These are phyloP conservation scores for Atrina japonica DNA, from an alignment of 2,888 invertebrate species.

Conservation along the genomic window DNA sequence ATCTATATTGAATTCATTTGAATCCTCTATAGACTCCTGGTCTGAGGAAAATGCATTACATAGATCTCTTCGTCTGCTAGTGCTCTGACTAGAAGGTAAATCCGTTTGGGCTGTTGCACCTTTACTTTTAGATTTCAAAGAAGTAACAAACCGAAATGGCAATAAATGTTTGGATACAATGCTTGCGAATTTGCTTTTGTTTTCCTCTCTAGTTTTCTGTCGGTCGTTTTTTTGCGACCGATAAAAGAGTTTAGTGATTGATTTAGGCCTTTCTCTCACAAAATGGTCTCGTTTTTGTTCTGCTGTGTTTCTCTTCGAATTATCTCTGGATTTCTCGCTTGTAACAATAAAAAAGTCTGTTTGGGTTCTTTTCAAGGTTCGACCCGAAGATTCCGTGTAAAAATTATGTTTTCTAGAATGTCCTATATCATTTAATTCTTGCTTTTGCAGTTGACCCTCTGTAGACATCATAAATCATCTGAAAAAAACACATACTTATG, in stretches of 20 bases:
- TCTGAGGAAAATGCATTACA: not conserved
- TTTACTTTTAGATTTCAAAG: conserved; percentile 43
- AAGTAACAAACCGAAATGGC: conserved; percentile 46
- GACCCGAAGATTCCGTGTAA: not conserved
- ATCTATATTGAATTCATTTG: too few species aligned
- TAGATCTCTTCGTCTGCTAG: not conserved
- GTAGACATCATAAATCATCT: conserved; percentile 56
- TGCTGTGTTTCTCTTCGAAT: not conserved
- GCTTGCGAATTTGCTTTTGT: conserved; percentile 51
- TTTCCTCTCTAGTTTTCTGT: conserved; percentile 34
- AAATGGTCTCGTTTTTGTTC: conserved; percentile 28
- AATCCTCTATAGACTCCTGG: not conserved
- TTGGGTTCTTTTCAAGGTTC: not conserved
- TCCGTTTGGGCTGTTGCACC: conserved; percentile 4
- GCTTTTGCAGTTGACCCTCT: conserved; percentile 19
- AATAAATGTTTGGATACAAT: conserved; percentile 54
- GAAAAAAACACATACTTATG: too few species aligned
- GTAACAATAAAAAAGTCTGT: conserved; percentile 21
- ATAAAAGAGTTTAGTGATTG: conserved; percentile 40
- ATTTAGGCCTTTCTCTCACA: conserved; percentile 19
- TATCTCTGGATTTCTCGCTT: not conserved
- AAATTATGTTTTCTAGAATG: not conserved
- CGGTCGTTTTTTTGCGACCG: conserved; percentile 23
- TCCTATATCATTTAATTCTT: conserved; percentile 17
- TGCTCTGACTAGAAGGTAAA: conserved; percentile 5